Base-by-base conservation (phyloP, 2,888 invertebrate species). In the Cerastis rubricosa region DNA sequence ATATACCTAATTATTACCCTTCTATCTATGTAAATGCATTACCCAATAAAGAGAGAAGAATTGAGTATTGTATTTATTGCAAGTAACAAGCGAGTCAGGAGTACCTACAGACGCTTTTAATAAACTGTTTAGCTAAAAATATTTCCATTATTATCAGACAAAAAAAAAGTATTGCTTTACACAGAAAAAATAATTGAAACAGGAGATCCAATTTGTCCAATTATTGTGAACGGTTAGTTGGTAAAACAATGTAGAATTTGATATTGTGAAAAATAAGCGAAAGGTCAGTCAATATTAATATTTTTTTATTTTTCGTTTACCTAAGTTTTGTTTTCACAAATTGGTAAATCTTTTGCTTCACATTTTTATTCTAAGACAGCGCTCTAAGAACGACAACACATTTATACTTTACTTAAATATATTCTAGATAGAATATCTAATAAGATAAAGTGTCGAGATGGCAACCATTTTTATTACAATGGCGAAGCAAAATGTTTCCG, bases 191-290 rank as follows among this genome's bases (percentile, higher is more conserved):
- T 76, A 73, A 85, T 71, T 84, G 85, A 74, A 85, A 85, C 70
- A 57, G 74, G 84, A 85, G 70, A 85, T 74, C 78, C 78, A 83
- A 83, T 85, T 84, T 83, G 84, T 74, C 59, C 63, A 78, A 81
- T 85, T 76, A 78, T 66, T 81, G 67, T 67, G 69, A 72, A 47
- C 71, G 67, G 74, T 81, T 79, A 76, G 66, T 81, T 72, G 4
- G 22, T 40, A 57, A 76, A 76, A 76, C 63, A 76, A 76, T 43
- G 59, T 59, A 14, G 25, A 49, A 64, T 73, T 45, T 29, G 14
- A 66, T 77, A 59, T 72, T 68, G 57, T 47, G 43, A 76, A 81
- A 59, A 54, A 74, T 40, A 64, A 80, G 11, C 29, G 19, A 80
- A 61, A 43, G 25, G 35, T 49, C 29, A 78, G 51, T 12, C 17